phyloP scores from a whole-genome alignment of 2,797 vertebrate genomes.

The Novumbra hubbsi region DNA sequence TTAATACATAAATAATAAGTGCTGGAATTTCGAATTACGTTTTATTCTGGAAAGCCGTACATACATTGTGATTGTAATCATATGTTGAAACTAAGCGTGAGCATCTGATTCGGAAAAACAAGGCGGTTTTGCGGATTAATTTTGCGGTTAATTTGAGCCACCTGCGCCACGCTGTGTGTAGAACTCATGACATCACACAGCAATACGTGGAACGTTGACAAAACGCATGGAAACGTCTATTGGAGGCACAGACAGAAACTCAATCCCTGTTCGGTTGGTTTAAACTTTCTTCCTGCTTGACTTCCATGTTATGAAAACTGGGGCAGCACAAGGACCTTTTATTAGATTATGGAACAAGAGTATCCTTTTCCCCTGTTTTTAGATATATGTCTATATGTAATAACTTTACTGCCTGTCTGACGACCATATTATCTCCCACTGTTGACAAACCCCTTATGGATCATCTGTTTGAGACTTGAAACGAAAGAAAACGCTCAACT shows the following conservation, averaged over 20 bases:
- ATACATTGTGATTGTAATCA: constrained; percentile 11
- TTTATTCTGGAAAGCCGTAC: background rate
- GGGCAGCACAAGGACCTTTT: constrained; percentile 32
- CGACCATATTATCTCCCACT: too few relatives aligned
- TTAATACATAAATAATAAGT: background rate
- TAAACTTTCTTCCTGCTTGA: constrained; percentile 64
- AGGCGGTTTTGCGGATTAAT: constrained; percentile 41
- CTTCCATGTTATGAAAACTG: constrained; percentile 49
- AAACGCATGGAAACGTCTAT: constrained; percentile 44
- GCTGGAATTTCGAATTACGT: background rate
- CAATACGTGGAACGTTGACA: constrained; percentile 59
- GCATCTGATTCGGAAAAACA: constrained; percentile 61
- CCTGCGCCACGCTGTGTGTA: constrained; percentile 51
- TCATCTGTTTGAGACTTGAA: too few relatives aligned
- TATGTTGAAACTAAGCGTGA: constrained; percentile 38
- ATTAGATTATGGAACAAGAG: constrained; percentile 49
- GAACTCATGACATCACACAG: constrained; percentile 63
- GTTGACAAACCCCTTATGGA: too few relatives aligned
- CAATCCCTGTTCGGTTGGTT: constrained; percentile 53
- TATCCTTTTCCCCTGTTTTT: background rate
- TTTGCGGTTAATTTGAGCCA: constrained; percentile 61
- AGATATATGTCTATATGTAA: too few relatives aligned
- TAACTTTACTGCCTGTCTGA: too few relatives aligned
- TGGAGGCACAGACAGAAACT: constrained; percentile 50
- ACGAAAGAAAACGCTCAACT: too few relatives aligned